Evolutionary conservation across 1,140 invertebrate genomes (phyloP), one percentile per base, ranked within the genome.

Genomic region (Drosophila arizonae): DNA sequence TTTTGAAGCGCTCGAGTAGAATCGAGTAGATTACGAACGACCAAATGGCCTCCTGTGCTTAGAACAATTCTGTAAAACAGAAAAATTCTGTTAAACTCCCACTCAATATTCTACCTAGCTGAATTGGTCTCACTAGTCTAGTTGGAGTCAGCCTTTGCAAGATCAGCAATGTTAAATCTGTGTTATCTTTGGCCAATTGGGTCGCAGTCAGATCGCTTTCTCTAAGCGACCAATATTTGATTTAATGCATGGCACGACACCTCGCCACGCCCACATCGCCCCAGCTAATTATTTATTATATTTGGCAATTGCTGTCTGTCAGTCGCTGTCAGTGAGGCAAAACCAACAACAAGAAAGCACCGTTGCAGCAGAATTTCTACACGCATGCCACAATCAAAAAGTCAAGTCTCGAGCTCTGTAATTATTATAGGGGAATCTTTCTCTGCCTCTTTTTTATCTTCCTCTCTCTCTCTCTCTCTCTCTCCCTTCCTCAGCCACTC

Each of bases 231-330:
- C 71, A 72, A 88, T 88, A 84, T 88, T 88, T 88, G 84, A 88
- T 88, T 88, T 88, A 84, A 84, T 88, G 82, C 82, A 81, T 39
- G 77, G 56, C 81, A 86, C 70, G 75, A 81, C 78, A 81, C 61
- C 63, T 77, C 65, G 43, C 61, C 85, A 84, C 84, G 84, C 84
- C 84, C 65, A 55, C 43, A n/a, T 54, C 58, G 55, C 76, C 60
- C 82, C 46, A 66, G 79, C 84, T 88, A 88, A 88, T 88, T 88
- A 88, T 88, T 88, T 88, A 88, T 88, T 88, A 88, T 88, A 88
- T 88, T 88, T 88, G 84, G 84, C 85, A 88, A 88, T 88, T 88
- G 84, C 82, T 88, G 84, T 88, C 84, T 88, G 84, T 88, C 84
- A 88, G 84, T 66, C 84, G 84, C 84, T 87, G 84, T 87, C 84